Evolutionary conservation across 2,113 vertebrate genomes (phyloP), one percentile per base, ranked within the genome.

Genomic region (Phylloscopus trochiloides): DNA sequence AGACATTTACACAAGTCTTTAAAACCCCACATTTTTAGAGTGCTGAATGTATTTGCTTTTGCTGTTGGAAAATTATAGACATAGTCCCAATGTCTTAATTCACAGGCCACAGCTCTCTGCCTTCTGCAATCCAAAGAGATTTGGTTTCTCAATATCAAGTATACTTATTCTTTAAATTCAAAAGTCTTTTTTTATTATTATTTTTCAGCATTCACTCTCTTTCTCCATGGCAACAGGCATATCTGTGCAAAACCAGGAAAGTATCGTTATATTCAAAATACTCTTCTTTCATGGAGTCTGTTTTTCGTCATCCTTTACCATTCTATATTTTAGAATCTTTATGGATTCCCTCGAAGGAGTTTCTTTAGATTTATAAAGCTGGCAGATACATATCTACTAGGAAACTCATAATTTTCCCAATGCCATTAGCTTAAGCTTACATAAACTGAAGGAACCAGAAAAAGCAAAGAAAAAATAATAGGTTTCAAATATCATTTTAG

Each of bases 171-270:
- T 54, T 89, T 40, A 70, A 63, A 85, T 50, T 17, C 14, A 45
- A 34, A 74, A 45, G 1, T 4, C 1, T 28, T 18, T 4, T 63
- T 36, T 12, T 3, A 40, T 2, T 2, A 17, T 14, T 26, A 17
- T 61, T 63, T 76, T 67, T 83, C 10, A 52, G 4, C 24, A 12
- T 51, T 89, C 47, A 24, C 26, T 58, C 14, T 11, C 3, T 75
- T 79, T 72, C 32, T 86, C 24, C 26, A 45, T 36, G 26, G 34
- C 29, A 96, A 90, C 31, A 65, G 9, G 10, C 7, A 59, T 36
- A 19, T 3, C 22, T 50, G 12, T 50, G 4, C 5, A 62, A 70
- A 63, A 91, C 1, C 2, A 63, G 10, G 6, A 34, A 74, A 20
- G 10, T 38, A 62, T 28, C 43, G 9, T 36, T n/a, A 24, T 76